These are phyloP conservation scores for Morpho deidamia DNA, from an alignment of 2,888 invertebrate species.

Conservation along the genomic window DNA sequence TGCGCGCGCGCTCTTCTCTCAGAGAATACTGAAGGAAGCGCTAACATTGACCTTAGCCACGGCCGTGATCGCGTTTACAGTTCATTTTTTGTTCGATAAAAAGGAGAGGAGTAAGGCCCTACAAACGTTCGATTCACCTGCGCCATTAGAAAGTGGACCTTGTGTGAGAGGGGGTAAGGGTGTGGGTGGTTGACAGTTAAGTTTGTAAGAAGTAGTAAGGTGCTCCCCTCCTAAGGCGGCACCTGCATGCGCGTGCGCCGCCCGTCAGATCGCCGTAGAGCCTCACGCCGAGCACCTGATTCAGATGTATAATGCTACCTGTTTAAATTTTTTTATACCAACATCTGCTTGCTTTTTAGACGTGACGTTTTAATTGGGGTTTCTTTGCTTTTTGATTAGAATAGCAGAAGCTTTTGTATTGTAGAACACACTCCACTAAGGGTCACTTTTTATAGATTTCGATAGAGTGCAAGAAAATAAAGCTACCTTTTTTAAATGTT, in stretches of 20 bases:
- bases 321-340: constrained; percentile 35
- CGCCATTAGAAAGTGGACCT: constrained; percentile 24
- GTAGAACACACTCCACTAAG: not conserved
- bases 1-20: constrained; percentile 74
- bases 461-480: not conserved
- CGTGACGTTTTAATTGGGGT: constrained; percentile 27
- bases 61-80: constrained; percentile 79
- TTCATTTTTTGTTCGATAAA: constrained; percentile 79
- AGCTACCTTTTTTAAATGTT: not conserved
- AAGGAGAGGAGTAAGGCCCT: constrained; percentile 78
- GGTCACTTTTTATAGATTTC: not conserved
- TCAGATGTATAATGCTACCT: constrained; percentile 43
- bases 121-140: constrained; percentile 35
- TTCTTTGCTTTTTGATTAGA: constrained; percentile 10
- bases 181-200: constrained; percentile 27
- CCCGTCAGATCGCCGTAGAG: constrained; percentile 63
- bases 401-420: constrained; percentile 3
- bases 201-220: constrained; percentile 73
- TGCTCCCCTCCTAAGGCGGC: constrained; percentile 76
- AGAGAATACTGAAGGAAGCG: constrained; percentile 78
- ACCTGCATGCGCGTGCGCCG: constrained; percentile 68
- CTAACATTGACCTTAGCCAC: constrained; percentile 78
- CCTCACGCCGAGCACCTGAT: constrained; percentile 60
- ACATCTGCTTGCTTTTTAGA: constrained; percentile 32
- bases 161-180: constrained; percentile 25